These are phyloP conservation scores for Tachysurus vachellii DNA, from an alignment of 2,113 vertebrate genomes.

Conservation along the genomic window DNA sequence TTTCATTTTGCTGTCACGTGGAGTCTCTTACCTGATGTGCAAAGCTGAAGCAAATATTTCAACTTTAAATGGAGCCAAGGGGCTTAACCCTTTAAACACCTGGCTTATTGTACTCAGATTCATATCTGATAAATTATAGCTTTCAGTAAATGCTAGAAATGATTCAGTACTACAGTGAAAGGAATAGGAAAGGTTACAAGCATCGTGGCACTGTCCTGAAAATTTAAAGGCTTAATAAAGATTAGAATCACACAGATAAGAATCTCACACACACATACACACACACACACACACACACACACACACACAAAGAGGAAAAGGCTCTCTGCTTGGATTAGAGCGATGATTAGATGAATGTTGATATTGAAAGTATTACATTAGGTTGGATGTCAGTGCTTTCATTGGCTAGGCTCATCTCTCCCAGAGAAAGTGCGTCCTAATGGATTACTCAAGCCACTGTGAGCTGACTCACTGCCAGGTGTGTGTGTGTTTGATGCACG, in stretches of 20 bases:
- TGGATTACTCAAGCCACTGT: constrained; percentile 48
- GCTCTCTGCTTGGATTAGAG: constrained; percentile 34
- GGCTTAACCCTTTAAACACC: neutral
- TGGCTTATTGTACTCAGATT: neutral
- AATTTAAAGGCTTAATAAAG: neutral
- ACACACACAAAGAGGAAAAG: constrained; percentile 1
- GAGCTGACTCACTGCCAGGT: constrained; percentile 47
- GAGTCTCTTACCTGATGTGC: neutral
- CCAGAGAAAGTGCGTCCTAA: constrained; percentile 50
- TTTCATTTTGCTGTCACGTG: neutral
- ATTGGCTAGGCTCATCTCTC: constrained; percentile 30
- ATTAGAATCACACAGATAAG: neutral
- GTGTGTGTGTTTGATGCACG: constrained; percentile 37
- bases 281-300: neutral
- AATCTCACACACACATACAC: neutral
- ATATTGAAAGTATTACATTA: constrained; percentile 43
- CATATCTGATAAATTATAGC: neutral
- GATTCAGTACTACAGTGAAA: neutral
- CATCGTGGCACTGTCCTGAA: neutral
- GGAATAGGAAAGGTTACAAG: neutral
- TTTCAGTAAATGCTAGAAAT: neutral
- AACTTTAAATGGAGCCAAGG: neutral
- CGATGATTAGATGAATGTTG: constrained; percentile 43
- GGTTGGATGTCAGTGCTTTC: constrained; percentile 43
- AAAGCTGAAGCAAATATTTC: neutral